Percentiles rank a stretch among this genome's conserved stretches.
Evolutionary conservation across 2,888 invertebrate species (phyloP).

Genomic region (Girardia tigrina): DNA sequence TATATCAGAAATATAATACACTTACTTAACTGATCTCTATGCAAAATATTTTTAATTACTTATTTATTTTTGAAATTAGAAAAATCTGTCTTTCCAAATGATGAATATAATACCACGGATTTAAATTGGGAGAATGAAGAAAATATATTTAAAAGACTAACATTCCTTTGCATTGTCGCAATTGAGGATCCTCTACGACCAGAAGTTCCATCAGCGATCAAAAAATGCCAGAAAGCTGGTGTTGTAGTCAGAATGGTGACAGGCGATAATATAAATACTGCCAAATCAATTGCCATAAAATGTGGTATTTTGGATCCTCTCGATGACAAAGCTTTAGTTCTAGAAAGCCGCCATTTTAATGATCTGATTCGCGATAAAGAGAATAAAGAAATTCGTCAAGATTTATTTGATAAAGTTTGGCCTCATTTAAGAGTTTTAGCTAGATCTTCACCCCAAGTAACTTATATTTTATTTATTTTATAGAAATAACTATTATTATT

Average conservation of each 20-base stretch:
- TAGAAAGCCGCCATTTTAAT: slow-evolving; percentile 96
- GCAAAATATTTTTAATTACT: no score
- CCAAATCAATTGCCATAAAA: slow-evolving; percentile 86
- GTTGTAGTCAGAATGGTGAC: slow-evolving; percentile 99
- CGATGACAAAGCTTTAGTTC: slow-evolving; percentile 76
- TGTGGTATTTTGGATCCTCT: slow-evolving; percentile 79
- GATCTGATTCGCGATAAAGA: slow-evolving; percentile 40
- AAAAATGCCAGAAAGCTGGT: slow-evolving; percentile 85
- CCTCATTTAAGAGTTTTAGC: slow-evolving; percentile 84
- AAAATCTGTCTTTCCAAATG: background rate
- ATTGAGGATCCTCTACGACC: slow-evolving; percentile 97
- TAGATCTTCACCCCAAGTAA: slow-evolving; percentile 86
- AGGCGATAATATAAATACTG: slow-evolving; percentile 96
- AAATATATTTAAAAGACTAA: slow-evolving; percentile 54
- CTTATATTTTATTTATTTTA: slow-evolving; percentile 62
- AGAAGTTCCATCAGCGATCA: slow-evolving; percentile 76
- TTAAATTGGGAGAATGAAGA: slow-evolving; percentile 37
- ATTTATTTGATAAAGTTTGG: slow-evolving; percentile 59
- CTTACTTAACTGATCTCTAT: no score
- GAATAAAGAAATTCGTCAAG: slow-evolving; percentile 33
- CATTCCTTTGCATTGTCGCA: slow-evolving; percentile 85
- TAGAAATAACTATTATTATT: background rate
- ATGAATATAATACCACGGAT: slow-evolving; percentile 10
- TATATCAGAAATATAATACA: no score
- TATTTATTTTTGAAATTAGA: background rate